phyloP scores from a whole-genome alignment of 2,113 vertebrate genomes.

The Scalopus aquaticus region DNA sequence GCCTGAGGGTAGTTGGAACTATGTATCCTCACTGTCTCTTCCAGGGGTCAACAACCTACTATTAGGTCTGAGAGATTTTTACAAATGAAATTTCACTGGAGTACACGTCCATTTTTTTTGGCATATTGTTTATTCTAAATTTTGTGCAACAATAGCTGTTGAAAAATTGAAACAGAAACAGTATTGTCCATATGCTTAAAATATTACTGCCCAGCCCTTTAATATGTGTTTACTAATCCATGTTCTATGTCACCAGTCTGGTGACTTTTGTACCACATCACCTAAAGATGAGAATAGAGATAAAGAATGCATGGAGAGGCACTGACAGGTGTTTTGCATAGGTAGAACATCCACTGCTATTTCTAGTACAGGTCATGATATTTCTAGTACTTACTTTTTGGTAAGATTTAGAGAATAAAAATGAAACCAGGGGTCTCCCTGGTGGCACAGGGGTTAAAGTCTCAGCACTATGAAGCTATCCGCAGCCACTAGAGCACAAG shows the following conservation, averaged over 20 bases:
- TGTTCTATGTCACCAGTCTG: background rate
- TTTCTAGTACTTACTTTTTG: background rate
- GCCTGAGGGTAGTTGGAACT: background rate
- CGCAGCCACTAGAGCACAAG: too few species aligned
- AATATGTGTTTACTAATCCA: too few species aligned
- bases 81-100: background rate
- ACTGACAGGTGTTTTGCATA: background rate
- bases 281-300: background rate
- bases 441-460: too few species aligned
- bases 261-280: background rate
- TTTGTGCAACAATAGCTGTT: background rate
- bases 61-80: too few species aligned
- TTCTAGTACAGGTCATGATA: background rate
- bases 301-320: background rate
- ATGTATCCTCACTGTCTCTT: background rate
- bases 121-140: background rate
- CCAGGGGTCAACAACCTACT: background rate
- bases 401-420: background rate
- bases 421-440: background rate
- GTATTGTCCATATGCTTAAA: background rate
- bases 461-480: too few species aligned
- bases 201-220: background rate
- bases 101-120: background rate
- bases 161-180: background rate
- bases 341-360: background rate